Percentiles rank a stretch among this genome's conserved stretches.
phyloP scores from a whole-genome alignment of 1,140 invertebrate genomes.

The Magallana angulata region DNA sequence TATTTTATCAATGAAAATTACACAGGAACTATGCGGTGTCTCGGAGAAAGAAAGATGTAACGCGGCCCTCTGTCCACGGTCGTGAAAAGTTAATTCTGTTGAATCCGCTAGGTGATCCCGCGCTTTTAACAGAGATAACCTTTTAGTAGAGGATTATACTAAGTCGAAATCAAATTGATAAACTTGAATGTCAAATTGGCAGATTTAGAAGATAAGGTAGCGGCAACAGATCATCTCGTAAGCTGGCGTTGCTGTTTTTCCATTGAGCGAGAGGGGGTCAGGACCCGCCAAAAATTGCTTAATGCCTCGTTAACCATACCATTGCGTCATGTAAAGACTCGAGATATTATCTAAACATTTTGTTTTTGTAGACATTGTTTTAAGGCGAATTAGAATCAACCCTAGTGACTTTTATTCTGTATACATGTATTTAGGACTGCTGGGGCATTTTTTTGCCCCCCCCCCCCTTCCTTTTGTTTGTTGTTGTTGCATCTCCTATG shows the following conservation, averaged over 20 bases:
- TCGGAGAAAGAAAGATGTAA: slow-evolving; percentile 35
- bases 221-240: slow-evolving; percentile 18
- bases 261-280: background rate
- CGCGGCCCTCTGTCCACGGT: background rate
- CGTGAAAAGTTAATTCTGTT: slow-evolving; percentile 37
- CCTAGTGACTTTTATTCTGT: background rate
- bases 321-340: slow-evolving; percentile 21
- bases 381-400: background rate
- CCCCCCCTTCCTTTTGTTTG: too few relatives aligned
- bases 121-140: slow-evolving; percentile 40
- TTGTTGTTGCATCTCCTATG: background rate
- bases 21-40: slow-evolving; percentile 18
- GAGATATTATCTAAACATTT: slow-evolving; percentile 4
- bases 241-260: slow-evolving; percentile 26
- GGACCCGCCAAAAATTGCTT: slow-evolving; percentile 22
- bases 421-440: background rate
- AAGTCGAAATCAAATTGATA: slow-evolving; percentile 32
- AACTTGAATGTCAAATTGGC: slow-evolving; percentile 39
- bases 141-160: slow-evolving; percentile 11
- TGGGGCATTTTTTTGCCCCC: background rate
- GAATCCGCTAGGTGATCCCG: slow-evolving; percentile 28
- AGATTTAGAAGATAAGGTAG: slow-evolving; percentile 29
- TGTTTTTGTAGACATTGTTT: slow-evolving; percentile 32
- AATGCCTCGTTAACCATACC: slow-evolving; percentile 23
- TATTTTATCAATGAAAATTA: slow-evolving; percentile 37